Percentiles rank a stretch among this genome's conserved stretches.
Evolutionary conservation across 1,140 invertebrate genomes (phyloP).

Genomic region (Babylonia areolata): DNA sequence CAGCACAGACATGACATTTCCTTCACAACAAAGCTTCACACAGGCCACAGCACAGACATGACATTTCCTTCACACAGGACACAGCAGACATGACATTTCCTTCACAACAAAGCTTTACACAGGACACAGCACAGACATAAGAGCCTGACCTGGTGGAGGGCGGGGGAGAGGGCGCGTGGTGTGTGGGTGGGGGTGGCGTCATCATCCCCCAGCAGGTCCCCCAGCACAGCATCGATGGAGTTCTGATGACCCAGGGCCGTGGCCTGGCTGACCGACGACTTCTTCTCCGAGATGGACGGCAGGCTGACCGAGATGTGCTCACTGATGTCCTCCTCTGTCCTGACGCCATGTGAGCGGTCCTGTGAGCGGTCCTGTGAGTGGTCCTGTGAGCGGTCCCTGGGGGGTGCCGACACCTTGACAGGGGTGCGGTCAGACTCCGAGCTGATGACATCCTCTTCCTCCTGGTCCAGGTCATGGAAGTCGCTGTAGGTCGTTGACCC

Average conservation of each 20-base stretch:
- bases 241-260: slow-evolving; percentile 34
- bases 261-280: slow-evolving; percentile 16
- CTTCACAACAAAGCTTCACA: no score
- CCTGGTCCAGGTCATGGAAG: slow-evolving; percentile 41
- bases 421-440: slow-evolving; percentile 48
- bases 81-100: no score
- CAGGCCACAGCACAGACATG: no score
- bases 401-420: slow-evolving; percentile 4
- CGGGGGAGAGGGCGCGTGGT: slow-evolving; percentile 48
- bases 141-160: slow-evolving; percentile 32
- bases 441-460: slow-evolving; percentile 46
- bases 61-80: no score
- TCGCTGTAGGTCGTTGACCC: slow-evolving; percentile 44
- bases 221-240: slow-evolving; percentile 54
- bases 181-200: slow-evolving; percentile 66
- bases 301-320: slow-evolving; percentile 56
- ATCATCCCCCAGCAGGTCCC: slow-evolving; percentile 50
- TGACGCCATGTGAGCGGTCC: no score
- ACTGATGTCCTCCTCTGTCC: slow-evolving; percentile 57
- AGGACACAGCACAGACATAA: no score
- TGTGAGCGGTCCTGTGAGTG: no score
- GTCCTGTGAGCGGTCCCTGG: slow-evolving; percentile 4
- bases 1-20: no score
- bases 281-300: slow-evolving; percentile 54
- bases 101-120: no score